phyloP scores from a whole-genome alignment of 1,140 invertebrate species.

The Philopotamus ludificatus region DNA sequence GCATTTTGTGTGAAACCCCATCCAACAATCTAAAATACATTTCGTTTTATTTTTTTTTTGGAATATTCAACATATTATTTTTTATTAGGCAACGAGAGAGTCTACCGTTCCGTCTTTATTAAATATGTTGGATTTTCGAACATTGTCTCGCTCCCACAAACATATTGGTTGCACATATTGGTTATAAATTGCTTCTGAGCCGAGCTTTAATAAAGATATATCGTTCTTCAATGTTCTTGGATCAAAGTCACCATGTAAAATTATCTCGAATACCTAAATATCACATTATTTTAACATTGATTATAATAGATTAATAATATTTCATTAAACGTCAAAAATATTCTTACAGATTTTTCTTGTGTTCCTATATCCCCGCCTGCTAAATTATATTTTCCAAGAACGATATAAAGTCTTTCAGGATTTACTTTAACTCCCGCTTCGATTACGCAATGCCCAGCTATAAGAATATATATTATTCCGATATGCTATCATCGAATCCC shows the following conservation, averaged over 20 bases:
- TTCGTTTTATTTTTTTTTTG: neutral
- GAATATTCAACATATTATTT: neutral
- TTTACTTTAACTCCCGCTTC: constrained; percentile 42
- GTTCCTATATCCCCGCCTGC: constrained; percentile 37
- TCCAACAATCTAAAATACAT: constrained; percentile 45
- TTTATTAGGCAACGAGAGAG: neutral
- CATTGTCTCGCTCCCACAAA: constrained; percentile 16
- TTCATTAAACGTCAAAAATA: neutral
- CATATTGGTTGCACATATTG: constrained; percentile 37
- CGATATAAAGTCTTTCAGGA: constrained; percentile 44
- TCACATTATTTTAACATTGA: neutral
- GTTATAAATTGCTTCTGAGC: constrained; percentile 5
- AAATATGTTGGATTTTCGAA: neutral
- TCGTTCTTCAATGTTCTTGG: constrained; percentile 23
- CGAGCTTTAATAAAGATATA: constrained; percentile 29
- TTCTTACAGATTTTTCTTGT: constrained; percentile 34
- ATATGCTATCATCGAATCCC: no score
- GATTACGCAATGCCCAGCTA: constrained; percentile 52
- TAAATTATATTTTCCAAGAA: constrained; percentile 44
- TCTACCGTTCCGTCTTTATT: neutral
- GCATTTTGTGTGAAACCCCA: constrained; percentile 48
- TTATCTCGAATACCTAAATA: constrained; percentile 17
- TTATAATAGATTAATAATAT: neutral
- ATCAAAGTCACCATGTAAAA: constrained; percentile 23
- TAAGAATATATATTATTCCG: constrained; percentile 20